Evolutionary conservation across 2,888 invertebrate genomes (phyloP).

Genomic region (Periphyllus acericola): DNA sequence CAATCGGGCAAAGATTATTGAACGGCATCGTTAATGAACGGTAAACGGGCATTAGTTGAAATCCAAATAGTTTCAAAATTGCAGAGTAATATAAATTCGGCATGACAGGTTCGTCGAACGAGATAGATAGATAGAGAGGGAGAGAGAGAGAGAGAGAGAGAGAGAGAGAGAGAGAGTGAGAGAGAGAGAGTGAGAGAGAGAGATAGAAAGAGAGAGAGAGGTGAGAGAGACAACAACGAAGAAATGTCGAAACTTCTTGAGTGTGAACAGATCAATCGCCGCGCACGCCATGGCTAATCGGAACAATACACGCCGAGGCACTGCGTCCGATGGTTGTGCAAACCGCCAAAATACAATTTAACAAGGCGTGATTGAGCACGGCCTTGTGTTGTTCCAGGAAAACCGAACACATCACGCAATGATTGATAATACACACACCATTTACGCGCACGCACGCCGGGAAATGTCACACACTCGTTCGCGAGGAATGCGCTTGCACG

Average conservation of each 20-base stretch:
- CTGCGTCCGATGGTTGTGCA: slow-evolving; percentile 25
- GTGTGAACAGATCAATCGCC: slow-evolving; percentile 32
- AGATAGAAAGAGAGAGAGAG: too few species aligned
- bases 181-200: neutral
- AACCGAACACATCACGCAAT: slow-evolving; percentile 39
- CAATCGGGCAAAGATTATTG: neutral
- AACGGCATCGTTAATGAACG: neutral
- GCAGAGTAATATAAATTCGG: slow-evolving; percentile 33
- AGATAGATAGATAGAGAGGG: neutral
- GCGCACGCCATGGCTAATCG: slow-evolving; percentile 52
- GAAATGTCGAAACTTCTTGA: slow-evolving; percentile 35
- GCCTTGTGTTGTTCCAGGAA: slow-evolving; percentile 40
- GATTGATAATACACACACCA: neutral
- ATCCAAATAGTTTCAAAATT: slow-evolving; percentile 38
- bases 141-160: too few species aligned
- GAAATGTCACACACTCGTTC: neutral
- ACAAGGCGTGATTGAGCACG: slow-evolving; percentile 51
- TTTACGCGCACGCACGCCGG: neutral
- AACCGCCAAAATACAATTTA: slow-evolving; percentile 32
- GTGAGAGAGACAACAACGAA: neutral
- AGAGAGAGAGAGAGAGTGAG: neutral
- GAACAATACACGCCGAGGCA: neutral
- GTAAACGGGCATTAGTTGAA: neutral
- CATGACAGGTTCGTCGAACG: slow-evolving; percentile 47
- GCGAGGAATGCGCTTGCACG: too few species aligned